phyloP scores from a whole-genome alignment of 2,113 vertebrate genomes.

The Zosterops hypoxanthus region DNA sequence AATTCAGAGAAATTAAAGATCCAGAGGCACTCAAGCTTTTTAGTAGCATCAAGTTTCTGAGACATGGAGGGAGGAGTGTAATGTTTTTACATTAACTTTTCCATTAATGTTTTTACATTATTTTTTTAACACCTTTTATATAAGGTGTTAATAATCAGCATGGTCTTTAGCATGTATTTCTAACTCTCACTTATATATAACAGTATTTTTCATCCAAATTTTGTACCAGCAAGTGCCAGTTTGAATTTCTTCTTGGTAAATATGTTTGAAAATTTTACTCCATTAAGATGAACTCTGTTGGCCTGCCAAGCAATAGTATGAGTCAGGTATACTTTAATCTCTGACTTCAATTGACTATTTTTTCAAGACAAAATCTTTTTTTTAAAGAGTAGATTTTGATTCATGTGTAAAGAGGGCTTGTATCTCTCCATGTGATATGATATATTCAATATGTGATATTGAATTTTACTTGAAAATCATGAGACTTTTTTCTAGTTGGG shows the following conservation, averaged over 20 bases:
- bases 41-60: not conserved
- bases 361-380: not conserved
- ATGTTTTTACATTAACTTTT: not conserved
- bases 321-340: not conserved
- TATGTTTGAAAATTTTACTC: not conserved
- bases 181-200: not conserved
- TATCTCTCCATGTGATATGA: not conserved
- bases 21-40: not conserved
- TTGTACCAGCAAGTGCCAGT: not conserved
- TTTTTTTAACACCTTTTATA: not conserved
- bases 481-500: not conserved
- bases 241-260: not conserved
- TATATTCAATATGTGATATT: not conserved
- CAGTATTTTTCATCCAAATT: not conserved
- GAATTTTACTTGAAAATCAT: not conserved
- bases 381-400: not conserved
- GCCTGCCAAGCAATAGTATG: not conserved
- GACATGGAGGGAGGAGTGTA: not conserved
- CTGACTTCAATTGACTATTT: not conserved
- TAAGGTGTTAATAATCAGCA: not conserved
- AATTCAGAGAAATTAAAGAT: not conserved
- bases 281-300: not conserved
- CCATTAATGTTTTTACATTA: not conserved
- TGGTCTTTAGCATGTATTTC: not conserved
- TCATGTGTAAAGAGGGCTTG: not conserved